phyloP scores from a whole-genome alignment of 2,797 vertebrate species.

The Acanthurus lineatus region DNA sequence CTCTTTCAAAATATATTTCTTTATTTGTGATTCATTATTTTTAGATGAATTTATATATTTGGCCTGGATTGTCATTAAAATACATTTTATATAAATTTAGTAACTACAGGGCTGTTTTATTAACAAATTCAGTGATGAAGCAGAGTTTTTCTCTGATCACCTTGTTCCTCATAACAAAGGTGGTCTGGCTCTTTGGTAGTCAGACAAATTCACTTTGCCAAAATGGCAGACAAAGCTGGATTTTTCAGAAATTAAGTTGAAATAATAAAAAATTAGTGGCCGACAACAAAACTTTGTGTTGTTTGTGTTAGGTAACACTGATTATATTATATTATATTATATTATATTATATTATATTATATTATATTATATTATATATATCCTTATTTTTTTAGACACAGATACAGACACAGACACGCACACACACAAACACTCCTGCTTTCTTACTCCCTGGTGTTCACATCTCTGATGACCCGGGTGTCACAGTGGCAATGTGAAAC shows the following conservation, averaged over 20 bases:
- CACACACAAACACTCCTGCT: constrained; percentile 3
- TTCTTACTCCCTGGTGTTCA: constrained; percentile 25
- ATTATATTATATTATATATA: too few relatives aligned
- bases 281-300: too few relatives aligned
- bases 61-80: too few relatives aligned
- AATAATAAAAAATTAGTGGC: too few relatives aligned
- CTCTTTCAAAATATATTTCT: not conserved
- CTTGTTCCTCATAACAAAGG: not conserved
- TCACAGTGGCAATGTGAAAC: constrained; percentile 41
- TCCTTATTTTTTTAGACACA: constrained; percentile 13
- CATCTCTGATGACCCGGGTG: constrained; percentile 53
- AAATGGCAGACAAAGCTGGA: too few relatives aligned
- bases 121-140: not conserved
- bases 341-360: too few relatives aligned
- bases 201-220: too few relatives aligned
- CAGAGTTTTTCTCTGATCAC: not conserved
- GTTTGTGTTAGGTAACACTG: too few relatives aligned
- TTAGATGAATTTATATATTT: not conserved
- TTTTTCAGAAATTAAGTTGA: too few relatives aligned
- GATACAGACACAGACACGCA: constrained; percentile 1
- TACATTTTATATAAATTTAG: not conserved
- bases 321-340: too few relatives aligned
- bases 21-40: not conserved
- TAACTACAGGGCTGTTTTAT: not conserved
- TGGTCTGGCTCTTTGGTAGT: too few relatives aligned